A percentile compares a stretch with the other conserved stretches of the same genome.
Evolutionary conservation across 2,888 invertebrate genomes (phyloP).

Genomic region (Torymus texanus): DNA sequence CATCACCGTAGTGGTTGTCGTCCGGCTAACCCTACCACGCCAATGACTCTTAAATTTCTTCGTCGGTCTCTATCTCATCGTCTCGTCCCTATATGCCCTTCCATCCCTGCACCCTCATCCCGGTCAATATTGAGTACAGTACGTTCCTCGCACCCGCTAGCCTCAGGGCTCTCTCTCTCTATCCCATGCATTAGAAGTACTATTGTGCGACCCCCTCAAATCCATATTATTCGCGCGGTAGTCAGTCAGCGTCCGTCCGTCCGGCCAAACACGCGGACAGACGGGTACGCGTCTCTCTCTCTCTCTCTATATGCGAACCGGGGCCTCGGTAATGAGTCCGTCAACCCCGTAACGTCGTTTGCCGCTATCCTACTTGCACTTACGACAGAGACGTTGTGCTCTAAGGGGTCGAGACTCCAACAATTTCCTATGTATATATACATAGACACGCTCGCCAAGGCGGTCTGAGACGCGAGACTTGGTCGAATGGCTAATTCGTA

Average conservation of each 20-base stretch:
- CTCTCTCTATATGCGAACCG: slow-evolving; percentile 69
- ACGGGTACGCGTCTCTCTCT: too few species aligned
- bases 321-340: slow-evolving; percentile 72
- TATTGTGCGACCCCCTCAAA: slow-evolving; percentile 72
- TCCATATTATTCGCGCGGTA: slow-evolving; percentile 73
- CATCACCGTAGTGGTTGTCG: background rate
- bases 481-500: too few species aligned
- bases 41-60: slow-evolving; percentile 46
- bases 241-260: slow-evolving; percentile 69
- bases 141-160: too few species aligned
- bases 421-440: slow-evolving; percentile 32
- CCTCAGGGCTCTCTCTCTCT: too few species aligned
- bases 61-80: background rate
- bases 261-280: slow-evolving; percentile 57
- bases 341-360: slow-evolving; percentile 74
- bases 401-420: slow-evolving; percentile 8
- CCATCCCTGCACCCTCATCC: background rate
- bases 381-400: slow-evolving; percentile 31
- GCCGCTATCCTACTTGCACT: slow-evolving; percentile 71
- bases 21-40: background rate
- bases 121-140: background rate
- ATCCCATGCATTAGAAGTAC: slow-evolving; percentile 71
- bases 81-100: too few species aligned
- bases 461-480: too few species aligned
- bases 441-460: too few species aligned